These are phyloP conservation scores for Gymnocephalus cernua DNA, from an alignment of 2,113 vertebrate species.

Conservation along the genomic window DNA sequence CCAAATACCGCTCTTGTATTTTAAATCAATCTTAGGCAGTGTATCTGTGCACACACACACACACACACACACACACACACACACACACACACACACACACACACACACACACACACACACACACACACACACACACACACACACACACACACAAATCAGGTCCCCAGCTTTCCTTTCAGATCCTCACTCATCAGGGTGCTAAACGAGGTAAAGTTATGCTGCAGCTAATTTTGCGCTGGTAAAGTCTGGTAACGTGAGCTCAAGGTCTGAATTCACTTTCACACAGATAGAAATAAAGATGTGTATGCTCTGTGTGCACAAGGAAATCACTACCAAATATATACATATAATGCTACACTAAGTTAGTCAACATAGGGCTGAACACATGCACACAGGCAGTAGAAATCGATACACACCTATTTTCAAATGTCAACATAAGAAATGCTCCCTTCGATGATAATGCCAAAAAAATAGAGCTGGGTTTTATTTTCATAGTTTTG, in stretches of 20 bases:
- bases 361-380: no score
- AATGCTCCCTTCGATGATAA: not conserved
- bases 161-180: slow-evolving; percentile 5
- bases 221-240: slow-evolving; percentile 2
- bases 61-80: not conserved
- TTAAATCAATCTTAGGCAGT: slow-evolving; percentile 30
- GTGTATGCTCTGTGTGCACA: not conserved
- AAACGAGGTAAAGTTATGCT: slow-evolving; percentile 3
- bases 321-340: not conserved
- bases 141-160: slow-evolving; percentile 12
- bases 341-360: not conserved
- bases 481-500: not conserved
- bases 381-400: not conserved
- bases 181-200: slow-evolving; percentile 19
- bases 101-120: slow-evolving; percentile 11
- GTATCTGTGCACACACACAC: not conserved
- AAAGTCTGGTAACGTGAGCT: slow-evolving; percentile 1
- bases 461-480: no score
- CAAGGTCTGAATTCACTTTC: slow-evolving; percentile 5
- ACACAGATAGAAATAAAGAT: not conserved
- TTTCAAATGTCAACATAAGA: not conserved
- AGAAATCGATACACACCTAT: not conserved
- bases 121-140: not conserved
- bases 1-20: slow-evolving; percentile 50
- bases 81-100: not conserved